These are phyloP conservation scores for Centropristis striata DNA, from an alignment of 2,113 vertebrate species.

Conservation along the genomic window DNA sequence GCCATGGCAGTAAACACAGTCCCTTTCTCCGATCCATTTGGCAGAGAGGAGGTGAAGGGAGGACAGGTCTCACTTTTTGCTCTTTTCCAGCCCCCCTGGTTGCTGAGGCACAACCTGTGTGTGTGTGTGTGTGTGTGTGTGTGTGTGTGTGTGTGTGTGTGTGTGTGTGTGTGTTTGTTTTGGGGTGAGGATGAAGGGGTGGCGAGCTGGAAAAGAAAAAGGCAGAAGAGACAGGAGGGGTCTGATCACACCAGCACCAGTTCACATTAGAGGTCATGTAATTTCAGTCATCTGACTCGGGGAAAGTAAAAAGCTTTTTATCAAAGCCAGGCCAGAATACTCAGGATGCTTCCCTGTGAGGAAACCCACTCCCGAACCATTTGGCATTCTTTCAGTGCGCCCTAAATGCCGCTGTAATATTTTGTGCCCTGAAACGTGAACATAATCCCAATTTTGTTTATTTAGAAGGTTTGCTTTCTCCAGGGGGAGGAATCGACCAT, in stretches of 20 bases:
- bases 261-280: conserved; percentile 51
- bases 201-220: conserved; percentile 35
- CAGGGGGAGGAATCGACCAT: conserved; percentile 16
- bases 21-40: conserved; percentile 61
- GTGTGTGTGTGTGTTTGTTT: conserved; percentile 6
- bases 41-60: conserved; percentile 42
- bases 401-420: neutral
- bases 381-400: conserved; percentile 16
- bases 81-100: neutral
- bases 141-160: neutral
- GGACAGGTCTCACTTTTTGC: conserved; percentile 12
- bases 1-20: conserved; percentile 70
- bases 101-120: conserved; percentile 1
- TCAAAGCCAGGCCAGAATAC: conserved; percentile 32
- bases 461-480: conserved; percentile 47
- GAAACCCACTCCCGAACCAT: conserved; percentile 20
- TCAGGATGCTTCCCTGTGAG: neutral
- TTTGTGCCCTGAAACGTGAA: conserved; percentile 21
- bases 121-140: neutral
- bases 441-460: conserved; percentile 43
- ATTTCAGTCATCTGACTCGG: conserved; percentile 49
- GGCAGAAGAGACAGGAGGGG: conserved; percentile 21
- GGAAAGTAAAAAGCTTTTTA: conserved; percentile 31
- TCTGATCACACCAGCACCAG: conserved; percentile 29
- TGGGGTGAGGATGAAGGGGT: neutral